These are phyloP conservation scores for Hyposoter dolosus DNA, from an alignment of 2,888 invertebrate genomes.

Conservation along the genomic window DNA sequence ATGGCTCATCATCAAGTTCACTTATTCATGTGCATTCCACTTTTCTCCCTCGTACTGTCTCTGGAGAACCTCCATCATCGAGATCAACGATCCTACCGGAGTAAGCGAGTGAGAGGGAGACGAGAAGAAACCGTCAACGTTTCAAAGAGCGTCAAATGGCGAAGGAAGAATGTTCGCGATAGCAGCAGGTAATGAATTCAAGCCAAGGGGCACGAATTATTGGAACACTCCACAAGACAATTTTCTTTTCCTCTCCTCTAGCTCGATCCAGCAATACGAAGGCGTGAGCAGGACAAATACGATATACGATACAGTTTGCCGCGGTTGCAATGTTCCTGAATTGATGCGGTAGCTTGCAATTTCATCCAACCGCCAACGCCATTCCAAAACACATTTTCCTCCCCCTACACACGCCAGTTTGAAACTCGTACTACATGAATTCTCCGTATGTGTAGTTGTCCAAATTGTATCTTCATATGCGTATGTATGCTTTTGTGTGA, in stretches of 20 bases:
- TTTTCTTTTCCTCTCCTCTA: constrained; percentile 3
- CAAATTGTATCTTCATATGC: constrained; percentile 23
- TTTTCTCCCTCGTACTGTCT: constrained; percentile 2
- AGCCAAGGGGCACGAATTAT: constrained; percentile 71
- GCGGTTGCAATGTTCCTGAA: constrained; percentile 61
- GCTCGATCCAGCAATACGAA: constrained; percentile 13
- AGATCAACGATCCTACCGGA: neutral
- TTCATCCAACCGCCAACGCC: constrained; percentile 67
- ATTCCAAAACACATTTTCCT: constrained; percentile 44
- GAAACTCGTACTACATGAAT: constrained; percentile 66
- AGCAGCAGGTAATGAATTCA: constrained; percentile 72
- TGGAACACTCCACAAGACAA: constrained; percentile 66
- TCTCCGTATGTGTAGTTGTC: constrained; percentile 66
- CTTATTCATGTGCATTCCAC: constrained; percentile 23
- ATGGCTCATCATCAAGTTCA: constrained; percentile 47
- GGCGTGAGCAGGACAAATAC: constrained; percentile 28
- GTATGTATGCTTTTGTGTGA: neutral
- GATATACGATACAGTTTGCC: constrained; percentile 37
- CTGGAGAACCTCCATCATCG: constrained; percentile 4
- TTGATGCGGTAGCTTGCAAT: constrained; percentile 69
- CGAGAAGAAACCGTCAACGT: constrained; percentile 33
- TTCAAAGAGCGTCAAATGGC: constrained; percentile 45
- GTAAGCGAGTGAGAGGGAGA: constrained; percentile 13
- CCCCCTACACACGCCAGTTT: constrained; percentile 46
- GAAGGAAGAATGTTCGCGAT: constrained; percentile 54